Evolutionary conservation across 2,113 vertebrate genomes (phyloP).

Genomic region (Barnardius zonarius): DNA sequence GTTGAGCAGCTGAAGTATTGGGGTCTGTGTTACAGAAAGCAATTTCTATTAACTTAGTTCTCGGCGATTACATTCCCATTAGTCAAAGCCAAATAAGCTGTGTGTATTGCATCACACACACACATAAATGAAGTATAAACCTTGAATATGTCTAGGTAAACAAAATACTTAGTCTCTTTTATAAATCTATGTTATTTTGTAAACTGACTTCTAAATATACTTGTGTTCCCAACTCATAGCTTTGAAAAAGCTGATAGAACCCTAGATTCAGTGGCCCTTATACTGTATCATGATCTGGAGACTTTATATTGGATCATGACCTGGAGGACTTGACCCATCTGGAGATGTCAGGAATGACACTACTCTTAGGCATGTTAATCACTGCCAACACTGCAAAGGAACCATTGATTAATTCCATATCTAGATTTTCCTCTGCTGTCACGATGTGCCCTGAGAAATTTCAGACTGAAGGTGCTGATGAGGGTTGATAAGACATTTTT

Average conservation of each 20-base stretch:
- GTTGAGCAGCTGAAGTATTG: background rate
- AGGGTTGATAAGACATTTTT: background rate
- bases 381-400: background rate
- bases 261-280: background rate
- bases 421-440: background rate
- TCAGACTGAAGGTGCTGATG: background rate
- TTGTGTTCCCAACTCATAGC: background rate
- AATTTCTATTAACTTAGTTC: background rate
- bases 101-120: background rate
- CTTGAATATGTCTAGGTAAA: background rate
- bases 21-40: background rate
- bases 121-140: background rate
- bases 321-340: background rate
- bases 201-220: background rate
- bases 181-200: background rate
- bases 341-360: background rate
- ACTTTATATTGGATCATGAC: background rate
- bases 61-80: background rate
- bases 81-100: background rate
- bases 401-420: background rate
- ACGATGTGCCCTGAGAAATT: slow-evolving; percentile 2
- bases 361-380: background rate
- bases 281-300: background rate
- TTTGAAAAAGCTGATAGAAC: background rate
- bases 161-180: background rate